Evolutionary conservation across 2,797 vertebrate genomes (phyloP), one percentile per base, ranked within the genome.

Genomic region (Lacerta bilineata): DNA sequence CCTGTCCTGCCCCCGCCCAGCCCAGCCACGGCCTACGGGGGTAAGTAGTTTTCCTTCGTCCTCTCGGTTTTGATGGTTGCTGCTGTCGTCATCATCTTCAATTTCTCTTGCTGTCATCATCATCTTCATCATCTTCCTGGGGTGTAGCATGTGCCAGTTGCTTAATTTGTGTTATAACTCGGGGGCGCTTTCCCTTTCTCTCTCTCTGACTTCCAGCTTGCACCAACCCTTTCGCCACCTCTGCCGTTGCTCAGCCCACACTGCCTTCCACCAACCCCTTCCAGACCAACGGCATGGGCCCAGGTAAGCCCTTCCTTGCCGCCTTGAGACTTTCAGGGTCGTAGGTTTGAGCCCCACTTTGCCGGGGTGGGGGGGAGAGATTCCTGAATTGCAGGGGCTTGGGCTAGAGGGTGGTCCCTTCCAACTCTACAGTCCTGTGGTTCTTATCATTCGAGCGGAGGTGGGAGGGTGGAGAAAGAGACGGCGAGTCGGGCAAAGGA

Each of bases 211-310:
- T 36, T n/a, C 91, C 96, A 98, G 98, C 96, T 94, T 98, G 98
- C 95, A 97, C 97, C 89, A 98, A 98, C 95, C 98, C 98, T 36
- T 98, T 99, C 88, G 96, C 96, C 74, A 92, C 94, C 25, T 95
- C 97, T 0, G 89, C 94, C 0, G 13, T 36, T 9, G 90, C 97
- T 90, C 98, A 97, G 92, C 96, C 96, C 9, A 96, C 96, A 80
- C 96, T 98, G 92, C 97, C 98, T 94, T 97, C 98, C 90, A 98
- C 98, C 92, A 98, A 98, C 95, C 98, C 98, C 36, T 98, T 98
- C 97, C 98, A 98, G 95, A 89, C 94, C 90, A 94, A 94, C 1
- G 96, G 96, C 93, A 92, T 97, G 86, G 94, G 95, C 43, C 94
- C 97, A 92, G 98, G 98, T 98, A 95, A 98, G 97, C 68, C 77